phyloP scores from a whole-genome alignment of 2,113 vertebrate species.

The Ranitomeya variabilis region DNA sequence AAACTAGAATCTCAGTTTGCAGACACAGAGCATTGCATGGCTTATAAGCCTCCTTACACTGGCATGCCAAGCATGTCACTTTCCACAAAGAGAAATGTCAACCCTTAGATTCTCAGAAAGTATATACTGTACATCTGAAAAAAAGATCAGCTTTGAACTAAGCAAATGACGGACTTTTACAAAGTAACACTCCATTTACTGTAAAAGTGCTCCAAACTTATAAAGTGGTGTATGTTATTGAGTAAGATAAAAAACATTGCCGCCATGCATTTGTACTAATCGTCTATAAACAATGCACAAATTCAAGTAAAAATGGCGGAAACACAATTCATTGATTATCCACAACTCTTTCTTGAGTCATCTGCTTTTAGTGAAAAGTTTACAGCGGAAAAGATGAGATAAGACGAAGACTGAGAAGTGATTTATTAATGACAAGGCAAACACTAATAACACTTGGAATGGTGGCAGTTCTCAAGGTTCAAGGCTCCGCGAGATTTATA shows the following conservation, averaged over 20 bases:
- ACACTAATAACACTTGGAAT: slow-evolving; percentile 16
- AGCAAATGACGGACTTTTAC: not conserved
- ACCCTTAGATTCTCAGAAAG: too few species aligned
- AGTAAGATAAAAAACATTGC: not conserved
- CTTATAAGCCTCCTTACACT: too few species aligned
- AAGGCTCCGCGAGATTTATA: slow-evolving; percentile 37
- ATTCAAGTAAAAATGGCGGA: not conserved
- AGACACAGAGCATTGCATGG: too few species aligned
- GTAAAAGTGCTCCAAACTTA: not conserved
- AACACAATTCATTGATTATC: not conserved
- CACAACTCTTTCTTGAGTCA: not conserved
- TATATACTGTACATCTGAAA: too few species aligned
- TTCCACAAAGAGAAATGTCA: too few species aligned
- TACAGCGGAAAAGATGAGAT: not conserved
- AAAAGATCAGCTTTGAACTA: not conserved
- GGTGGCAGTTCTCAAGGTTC: not conserved
- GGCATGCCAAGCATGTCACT: too few species aligned
- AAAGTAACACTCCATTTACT: not conserved
- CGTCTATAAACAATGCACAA: not conserved
- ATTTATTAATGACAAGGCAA: slow-evolving; percentile 18
- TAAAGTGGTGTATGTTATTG: not conserved
- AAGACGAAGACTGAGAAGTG: slow-evolving; percentile 24
- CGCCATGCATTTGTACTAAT: not conserved
- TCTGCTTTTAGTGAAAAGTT: not conserved
- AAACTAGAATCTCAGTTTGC: too few species aligned